A percentile compares a stretch with the other conserved stretches of the same genome.
Conservation (phyloP, 2,888 invertebrate species). For the Xestia xanthographa region DNA sequence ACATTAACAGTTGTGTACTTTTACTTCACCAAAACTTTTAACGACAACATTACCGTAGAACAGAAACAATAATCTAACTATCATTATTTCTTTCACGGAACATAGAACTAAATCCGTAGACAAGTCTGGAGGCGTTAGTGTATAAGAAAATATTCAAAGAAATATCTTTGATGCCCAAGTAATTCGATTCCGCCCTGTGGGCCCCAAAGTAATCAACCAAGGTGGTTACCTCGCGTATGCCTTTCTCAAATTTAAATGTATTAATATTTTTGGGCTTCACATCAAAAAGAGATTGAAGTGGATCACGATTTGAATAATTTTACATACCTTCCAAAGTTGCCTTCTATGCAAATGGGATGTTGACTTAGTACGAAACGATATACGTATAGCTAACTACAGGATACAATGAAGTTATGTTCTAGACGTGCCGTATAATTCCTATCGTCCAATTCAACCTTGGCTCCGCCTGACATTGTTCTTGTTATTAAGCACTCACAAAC, state of each 20-base stretch:
- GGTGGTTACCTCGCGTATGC: conserved; percentile 57
- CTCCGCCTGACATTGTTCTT: conserved; percentile 41
- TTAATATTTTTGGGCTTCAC: conserved; percentile 64
- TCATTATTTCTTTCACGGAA: conserved; percentile 26
- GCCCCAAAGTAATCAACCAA: conserved; percentile 50
- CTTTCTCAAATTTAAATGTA: conserved; percentile 65
- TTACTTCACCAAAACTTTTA: conserved; percentile 28
- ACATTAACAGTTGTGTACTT: background rate
- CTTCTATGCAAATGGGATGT: conserved; percentile 49
- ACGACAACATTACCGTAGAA: conserved; percentile 31
- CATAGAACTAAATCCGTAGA: conserved; percentile 18
- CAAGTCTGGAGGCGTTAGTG: conserved; percentile 39
- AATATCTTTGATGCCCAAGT: conserved; percentile 51
- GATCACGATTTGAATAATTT: conserved; percentile 63
- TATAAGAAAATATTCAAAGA: conserved; percentile 52
- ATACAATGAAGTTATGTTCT: conserved; percentile 28
- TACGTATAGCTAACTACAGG: conserved; percentile 6
- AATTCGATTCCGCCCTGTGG: conserved; percentile 56
- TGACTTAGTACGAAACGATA: conserved; percentile 40
- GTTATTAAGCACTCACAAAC: conserved; percentile 27
- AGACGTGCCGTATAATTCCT: conserved; percentile 34
- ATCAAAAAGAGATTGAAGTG: conserved; percentile 65
- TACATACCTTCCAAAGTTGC: conserved; percentile 48
- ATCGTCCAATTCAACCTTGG: conserved; percentile 42
- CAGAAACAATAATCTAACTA: conserved; percentile 17